A percentile compares a stretch with the other conserved stretches of the same genome.
These are phyloP conservation scores for Emydocephalus ijimae DNA, from an alignment of 2,113 vertebrate species.

Conservation along the genomic window DNA sequence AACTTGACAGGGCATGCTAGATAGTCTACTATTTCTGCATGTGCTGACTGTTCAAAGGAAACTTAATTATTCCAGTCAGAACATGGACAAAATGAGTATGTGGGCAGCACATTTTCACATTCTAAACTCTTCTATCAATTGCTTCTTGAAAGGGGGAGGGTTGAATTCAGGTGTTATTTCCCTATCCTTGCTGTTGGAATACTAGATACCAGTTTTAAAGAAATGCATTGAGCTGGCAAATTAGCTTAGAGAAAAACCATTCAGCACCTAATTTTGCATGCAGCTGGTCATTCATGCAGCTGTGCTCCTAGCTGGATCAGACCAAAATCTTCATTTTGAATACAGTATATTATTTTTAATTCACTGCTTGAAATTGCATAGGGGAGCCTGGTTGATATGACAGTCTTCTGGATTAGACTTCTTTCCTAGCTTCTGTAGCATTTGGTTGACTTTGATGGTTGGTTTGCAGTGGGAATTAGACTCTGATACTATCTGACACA, in stretches of 20 bases:
- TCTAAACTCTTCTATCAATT: not conserved
- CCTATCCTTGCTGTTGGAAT: not conserved
- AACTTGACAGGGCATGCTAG: not conserved
- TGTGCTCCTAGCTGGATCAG: not conserved
- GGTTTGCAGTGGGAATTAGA: not conserved
- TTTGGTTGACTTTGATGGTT: not conserved
- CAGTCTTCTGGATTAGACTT: not conserved
- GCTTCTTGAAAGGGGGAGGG: not conserved
- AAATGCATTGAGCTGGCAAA: not conserved
- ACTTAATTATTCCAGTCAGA: not conserved
- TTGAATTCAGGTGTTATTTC: not conserved
- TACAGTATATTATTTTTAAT: not conserved
- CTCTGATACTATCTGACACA: not conserved
- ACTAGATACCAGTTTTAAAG: not conserved
- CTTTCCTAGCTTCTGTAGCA: not conserved
- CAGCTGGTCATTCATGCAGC: not conserved
- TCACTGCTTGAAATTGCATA: not conserved
- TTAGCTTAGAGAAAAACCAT: not conserved
- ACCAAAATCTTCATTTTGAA: not conserved
- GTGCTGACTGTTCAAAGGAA: not conserved
- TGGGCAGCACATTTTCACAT: not conserved
- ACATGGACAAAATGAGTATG: not conserved
- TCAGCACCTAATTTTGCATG: not conserved
- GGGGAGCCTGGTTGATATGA: not conserved
- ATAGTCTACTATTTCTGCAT: not conserved